Evolutionary conservation across 2,113 vertebrate species (phyloP), one percentile per base, ranked within the genome.

Genomic region (Patagioenas fasciata): DNA sequence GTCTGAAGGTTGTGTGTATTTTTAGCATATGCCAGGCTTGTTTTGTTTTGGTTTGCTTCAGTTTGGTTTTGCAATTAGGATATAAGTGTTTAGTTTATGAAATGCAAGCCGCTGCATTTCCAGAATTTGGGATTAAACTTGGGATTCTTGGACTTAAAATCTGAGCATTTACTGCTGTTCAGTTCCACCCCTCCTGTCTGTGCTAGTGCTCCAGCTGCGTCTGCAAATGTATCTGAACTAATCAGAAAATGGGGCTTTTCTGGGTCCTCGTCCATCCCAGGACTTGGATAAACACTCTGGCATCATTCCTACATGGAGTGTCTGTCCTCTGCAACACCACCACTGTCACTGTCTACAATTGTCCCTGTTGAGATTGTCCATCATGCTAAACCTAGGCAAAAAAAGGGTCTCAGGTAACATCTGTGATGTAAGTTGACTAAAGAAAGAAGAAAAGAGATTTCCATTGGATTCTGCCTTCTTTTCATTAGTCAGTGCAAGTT

Each of bases 61-160:
- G 38, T 73, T 72, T 93, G n/a, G 47, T 56, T 93, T 94, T 93
- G 65, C 69, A 94, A 78, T 69, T 84, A 67, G 65, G 72, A 50
- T 40, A 9, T 1, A 79, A 89, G 2, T 78, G 72, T 90, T 96
- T 93, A 70, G 54, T 61, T 96, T 71, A 53, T 11, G 38, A 77
- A 74, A 88, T 24, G 4, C 13, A 42, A 62, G 88, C 11, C 53
- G 61, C 2, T 1, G 7, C 29, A 24, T 70, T 70, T 80, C 34
- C 34, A 80, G 67, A 61, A 73, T 65, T 42, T 28, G 32, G 34
- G 24, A 83, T 64, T 70, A 54, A 90, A 44, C 12, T 44, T 4
- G 0, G 0, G 0, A 47, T 3, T 71, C 14, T 53, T 87, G 84
- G 34, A 42, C 71, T 71, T 74, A 64, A 78, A 91, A 64, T 66